These are phyloP conservation scores for Aphelenchoides fujianensis DNA, from an alignment of 1,140 invertebrate genomes.

Conservation along the genomic window DNA sequence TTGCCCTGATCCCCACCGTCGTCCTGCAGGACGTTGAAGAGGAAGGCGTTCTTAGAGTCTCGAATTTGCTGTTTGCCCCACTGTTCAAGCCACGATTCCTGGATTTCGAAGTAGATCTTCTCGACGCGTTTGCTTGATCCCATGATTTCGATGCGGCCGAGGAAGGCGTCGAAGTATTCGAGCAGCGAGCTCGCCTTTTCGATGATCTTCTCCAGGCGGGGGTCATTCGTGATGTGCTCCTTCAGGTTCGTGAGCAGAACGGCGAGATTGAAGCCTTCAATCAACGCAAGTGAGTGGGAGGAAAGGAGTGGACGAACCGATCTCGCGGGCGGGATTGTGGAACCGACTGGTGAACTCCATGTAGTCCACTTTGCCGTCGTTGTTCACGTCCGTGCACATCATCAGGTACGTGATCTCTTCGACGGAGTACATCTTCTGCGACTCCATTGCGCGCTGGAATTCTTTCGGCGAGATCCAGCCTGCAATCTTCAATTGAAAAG, in stretches of 20 bases:
- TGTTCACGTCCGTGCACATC: conserved; percentile 87
- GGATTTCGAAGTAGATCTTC: conserved; percentile 98
- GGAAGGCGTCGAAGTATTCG: conserved; percentile 95
- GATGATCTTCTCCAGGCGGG: conserved; percentile 86
- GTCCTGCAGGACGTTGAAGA: conserved; percentile 68
- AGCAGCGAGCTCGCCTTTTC: conserved; percentile 94
- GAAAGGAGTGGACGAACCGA: conserved; percentile 69
- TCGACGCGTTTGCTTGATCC: conserved; percentile 90
- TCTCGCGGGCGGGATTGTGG: conserved; percentile 98
- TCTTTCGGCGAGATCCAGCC: conserved; percentile 96
- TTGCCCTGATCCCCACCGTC: conserved; percentile 99
- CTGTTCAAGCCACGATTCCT: conserved; percentile 97
- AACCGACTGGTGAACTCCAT: conserved; percentile 95
- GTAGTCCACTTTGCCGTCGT: conserved; percentile 98
- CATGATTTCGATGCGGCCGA: conserved; percentile 98
- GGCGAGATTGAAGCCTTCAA: conserved; percentile 85
- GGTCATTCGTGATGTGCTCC: conserved; percentile 99
- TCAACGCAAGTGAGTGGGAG: neutral
- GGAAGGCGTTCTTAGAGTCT: conserved; percentile 86
- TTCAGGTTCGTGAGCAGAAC: conserved; percentile 97
- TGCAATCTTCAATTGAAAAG: no score
- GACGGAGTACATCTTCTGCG: conserved; percentile 92
- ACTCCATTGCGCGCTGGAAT: conserved; percentile 97
- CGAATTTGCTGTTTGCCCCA: conserved; percentile 99
- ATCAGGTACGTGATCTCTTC: conserved; percentile 97